Evolutionary conservation across 2,888 invertebrate species (phyloP).

Genomic region (Byasa hedistus): DNA sequence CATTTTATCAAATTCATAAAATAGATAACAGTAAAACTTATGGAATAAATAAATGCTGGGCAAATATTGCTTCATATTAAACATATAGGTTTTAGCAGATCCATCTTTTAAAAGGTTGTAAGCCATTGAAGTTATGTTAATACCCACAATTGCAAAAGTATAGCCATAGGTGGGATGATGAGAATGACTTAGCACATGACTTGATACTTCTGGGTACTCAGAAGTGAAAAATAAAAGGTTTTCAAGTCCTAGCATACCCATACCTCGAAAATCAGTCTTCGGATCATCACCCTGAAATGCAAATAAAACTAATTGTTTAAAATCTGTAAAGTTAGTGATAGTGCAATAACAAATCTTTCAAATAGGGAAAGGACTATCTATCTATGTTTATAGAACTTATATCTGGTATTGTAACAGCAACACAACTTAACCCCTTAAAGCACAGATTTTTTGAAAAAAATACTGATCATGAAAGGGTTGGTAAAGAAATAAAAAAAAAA

Average conservation of each 20-base stretch:
- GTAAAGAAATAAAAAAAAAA: no score
- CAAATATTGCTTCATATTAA: slow-evolving; percentile 85
- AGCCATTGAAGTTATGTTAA: slow-evolving; percentile 96
- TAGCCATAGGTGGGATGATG: slow-evolving; percentile 94
- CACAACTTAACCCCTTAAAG: no score
- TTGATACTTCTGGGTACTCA: slow-evolving; percentile 88
- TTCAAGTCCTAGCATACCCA: slow-evolving; percentile 96
- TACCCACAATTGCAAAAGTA: slow-evolving; percentile 94
- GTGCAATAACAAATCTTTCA: no score
- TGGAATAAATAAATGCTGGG: slow-evolving; percentile 90
- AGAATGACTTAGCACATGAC: slow-evolving; percentile 91
- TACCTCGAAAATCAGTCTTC: slow-evolving; percentile 98
- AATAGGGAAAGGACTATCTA: no score
- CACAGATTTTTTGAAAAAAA: no score
- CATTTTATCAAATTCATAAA: slow-evolving; percentile 95
- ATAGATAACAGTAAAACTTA: slow-evolving; percentile 94
- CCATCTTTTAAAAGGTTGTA: slow-evolving; percentile 89
- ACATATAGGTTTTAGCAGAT: slow-evolving; percentile 93
- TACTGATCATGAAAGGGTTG: no score
- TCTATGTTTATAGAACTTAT: no score
- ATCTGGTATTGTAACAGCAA: no score
- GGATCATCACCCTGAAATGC: slow-evolving; percentile 94
- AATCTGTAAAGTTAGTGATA: no score
- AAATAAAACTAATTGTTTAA: slow-evolving; percentile 19
- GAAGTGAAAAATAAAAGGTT: slow-evolving; percentile 93